A percentile compares a stretch with the other conserved stretches of the same genome.
These are phyloP conservation scores for Xiphydria camelus DNA, from an alignment of 2,888 invertebrate genomes.

Conservation along the genomic window DNA sequence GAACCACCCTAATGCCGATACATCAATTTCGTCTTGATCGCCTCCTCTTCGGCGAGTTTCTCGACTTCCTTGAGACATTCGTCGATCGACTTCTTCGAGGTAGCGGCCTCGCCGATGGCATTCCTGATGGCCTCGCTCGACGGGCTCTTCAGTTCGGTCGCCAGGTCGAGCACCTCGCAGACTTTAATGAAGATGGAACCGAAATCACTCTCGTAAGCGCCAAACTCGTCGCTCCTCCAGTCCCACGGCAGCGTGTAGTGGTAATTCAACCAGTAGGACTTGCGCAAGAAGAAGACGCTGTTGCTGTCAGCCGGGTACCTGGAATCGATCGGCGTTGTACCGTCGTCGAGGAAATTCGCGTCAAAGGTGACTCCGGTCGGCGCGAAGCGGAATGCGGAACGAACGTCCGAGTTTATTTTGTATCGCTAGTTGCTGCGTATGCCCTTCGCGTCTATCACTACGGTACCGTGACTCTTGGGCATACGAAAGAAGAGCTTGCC, in stretches of 20 bases:
- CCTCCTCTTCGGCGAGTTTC: constrained; percentile 30
- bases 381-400: no score
- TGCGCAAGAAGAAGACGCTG: constrained; percentile 73
- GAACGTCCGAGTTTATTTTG: constrained; percentile 1
- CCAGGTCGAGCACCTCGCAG: constrained; percentile 70
- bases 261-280: constrained; percentile 80
- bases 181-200: constrained; percentile 70
- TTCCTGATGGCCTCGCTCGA: constrained; percentile 66
- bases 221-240: constrained; percentile 81
- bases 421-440: constrained; percentile 27
- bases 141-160: constrained; percentile 67
- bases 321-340: constrained; percentile 30
- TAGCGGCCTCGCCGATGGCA: constrained; percentile 64
- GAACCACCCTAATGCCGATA: constrained; percentile 38
- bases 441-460: constrained; percentile 41
- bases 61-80: constrained; percentile 41
- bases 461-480: constrained; percentile 47
- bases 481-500: constrained; percentile 42
- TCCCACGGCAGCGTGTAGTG: constrained; percentile 80
- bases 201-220: constrained; percentile 70
- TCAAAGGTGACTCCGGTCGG: no score
- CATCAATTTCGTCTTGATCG: constrained; percentile 28
- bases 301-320: constrained; percentile 75
- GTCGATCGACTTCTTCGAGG: constrained; percentile 34
- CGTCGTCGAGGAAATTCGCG: not conserved